Evolutionary conservation across 2,113 vertebrate species (phyloP), one percentile per base, ranked within the genome.

Genomic region (Triplophysa dalaica): DNA sequence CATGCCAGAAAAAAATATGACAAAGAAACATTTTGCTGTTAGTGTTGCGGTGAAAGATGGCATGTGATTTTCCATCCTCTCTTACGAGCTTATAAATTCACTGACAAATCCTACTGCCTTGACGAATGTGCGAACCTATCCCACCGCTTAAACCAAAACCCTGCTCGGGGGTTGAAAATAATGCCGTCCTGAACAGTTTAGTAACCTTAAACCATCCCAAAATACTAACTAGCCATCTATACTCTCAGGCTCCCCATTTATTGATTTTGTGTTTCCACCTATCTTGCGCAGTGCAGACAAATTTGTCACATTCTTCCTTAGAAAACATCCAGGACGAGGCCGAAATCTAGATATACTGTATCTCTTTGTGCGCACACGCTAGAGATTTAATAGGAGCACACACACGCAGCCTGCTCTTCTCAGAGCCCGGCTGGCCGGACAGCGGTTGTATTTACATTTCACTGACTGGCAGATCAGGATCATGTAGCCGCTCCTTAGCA

Each of bases 31-130:
- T 65, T 61, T 70, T 17, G 70, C 68, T 52, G 72, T 79, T 79
- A 66, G 77, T 81, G 62, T 65, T 77, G 66, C 79, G 78, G 72
- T 79, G 82, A 41, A 60, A 70, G 75, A 83, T 85, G 84, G 16
- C 66, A 68, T 70, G 78, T 78, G 65, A 58, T 68, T 77, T 70
- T 74, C 69, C 75, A 77, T 84, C 60, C 83, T 75, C 69, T 67
- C 56, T 78, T 68, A 66, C 33, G 41, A 78, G 29, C 50, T 63
- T 33, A 67, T 54, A 5, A 38, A 78, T 54, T 68, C 48, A 84
- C 22, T 22, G 69, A 60, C 77, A 65, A 75, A 38, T 43, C 48
- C 72, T 68, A 29, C 33, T 69, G 64, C 26, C 14, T 17, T 75
- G 26, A 33, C 54, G 73, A 72, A 48, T 68, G 52, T 41, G n/a